Evolutionary conservation across 2,888 invertebrate species (phyloP).

Genomic region (Rhorus exstirpatorius): DNA sequence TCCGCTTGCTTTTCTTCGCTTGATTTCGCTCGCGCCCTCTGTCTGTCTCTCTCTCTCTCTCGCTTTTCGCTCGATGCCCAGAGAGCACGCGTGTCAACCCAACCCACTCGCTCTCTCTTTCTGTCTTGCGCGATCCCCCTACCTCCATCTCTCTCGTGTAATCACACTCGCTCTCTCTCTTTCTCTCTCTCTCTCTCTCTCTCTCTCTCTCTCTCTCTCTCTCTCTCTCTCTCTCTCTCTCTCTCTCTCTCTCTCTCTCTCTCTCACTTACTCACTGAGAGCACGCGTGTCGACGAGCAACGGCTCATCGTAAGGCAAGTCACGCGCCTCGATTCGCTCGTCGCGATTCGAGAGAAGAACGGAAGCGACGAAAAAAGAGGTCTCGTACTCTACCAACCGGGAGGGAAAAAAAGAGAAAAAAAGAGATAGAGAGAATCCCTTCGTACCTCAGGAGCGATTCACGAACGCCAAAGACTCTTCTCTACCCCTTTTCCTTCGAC

Average conservation of each 20-base stretch:
- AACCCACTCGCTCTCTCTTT: too few species aligned
- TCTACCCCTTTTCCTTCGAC: conserved; percentile 26
- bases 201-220: too few species aligned
- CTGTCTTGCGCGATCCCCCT: too few species aligned
- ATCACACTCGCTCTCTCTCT: too few species aligned
- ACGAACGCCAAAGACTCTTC: conserved; percentile 42
- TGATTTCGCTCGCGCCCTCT: too few species aligned
- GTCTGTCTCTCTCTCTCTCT: too few species aligned
- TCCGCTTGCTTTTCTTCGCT: too few species aligned
- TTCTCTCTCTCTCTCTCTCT: too few species aligned
- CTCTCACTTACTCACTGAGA: too few species aligned
- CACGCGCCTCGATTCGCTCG: conserved; percentile 75
- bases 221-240: neutral
- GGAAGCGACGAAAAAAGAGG: conserved; percentile 71
- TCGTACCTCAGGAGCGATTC: conserved; percentile 42
- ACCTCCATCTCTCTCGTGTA: too few species aligned
- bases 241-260: neutral
- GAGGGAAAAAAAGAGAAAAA: conserved; percentile 10
- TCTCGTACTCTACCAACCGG: conserved; percentile 24
- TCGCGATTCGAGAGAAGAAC: conserved; percentile 71
- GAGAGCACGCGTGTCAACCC: too few species aligned
- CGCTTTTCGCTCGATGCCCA: too few species aligned
- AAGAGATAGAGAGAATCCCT: conserved; percentile 20
- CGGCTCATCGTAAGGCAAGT: conserved; percentile 76
- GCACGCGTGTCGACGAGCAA: conserved; percentile 55